Base-by-base conservation (phyloP, 2,797 vertebrate genomes). In the Thaleichthys pacificus region DNA sequence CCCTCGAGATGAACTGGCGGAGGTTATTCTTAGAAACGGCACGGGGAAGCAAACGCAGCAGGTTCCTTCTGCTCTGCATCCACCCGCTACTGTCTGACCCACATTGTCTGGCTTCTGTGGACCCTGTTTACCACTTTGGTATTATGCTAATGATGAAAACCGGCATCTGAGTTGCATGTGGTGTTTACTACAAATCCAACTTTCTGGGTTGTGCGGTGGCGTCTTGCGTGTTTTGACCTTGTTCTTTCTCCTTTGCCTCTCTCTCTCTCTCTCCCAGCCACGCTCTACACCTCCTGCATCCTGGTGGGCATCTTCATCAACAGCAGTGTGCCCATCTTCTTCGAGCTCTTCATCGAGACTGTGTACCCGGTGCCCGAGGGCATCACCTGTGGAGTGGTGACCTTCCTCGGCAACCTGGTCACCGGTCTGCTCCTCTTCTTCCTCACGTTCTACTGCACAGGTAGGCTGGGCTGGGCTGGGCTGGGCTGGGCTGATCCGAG, bases 351-450 rank as follows among this genome's bases (percentile, higher is more conserved):
- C 81, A 97, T 99, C 75, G 98, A 99, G 89, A 99, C 97, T 0
- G 97, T 99, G 74, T 99, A 99, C 84, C 98, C 98, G 0, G 96
- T 97, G 85, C 98, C 98, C 75, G 98, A 99, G 93, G 98, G 98
- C 84, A 98, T 99, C 92, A 97, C 96, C 74, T 99, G 98, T 1
- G 98, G 98, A 62, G 95, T 99, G 74, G 97, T 97, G 88, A 99
- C 97, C 69, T 98, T 98, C 87, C 87, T 99, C 80, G 97, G 95
- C 85, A 99, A 99, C 79, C 91, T 99, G 73, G 95, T 97, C 87
- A 96, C 96, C 65, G 97, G 97, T 78, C 89, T 97, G 70, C 92
- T 99, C 57, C 92, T 99, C 83, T 95, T 97, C 90, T 97, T 97
- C 86, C 95, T 99, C 88, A 97, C 96, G 0, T 96, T 98, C 91